These are phyloP conservation scores for Trachythela sp. DNA, from an alignment of 64 coral and sea anemone genomes.

Conservation along the genomic window DNA sequence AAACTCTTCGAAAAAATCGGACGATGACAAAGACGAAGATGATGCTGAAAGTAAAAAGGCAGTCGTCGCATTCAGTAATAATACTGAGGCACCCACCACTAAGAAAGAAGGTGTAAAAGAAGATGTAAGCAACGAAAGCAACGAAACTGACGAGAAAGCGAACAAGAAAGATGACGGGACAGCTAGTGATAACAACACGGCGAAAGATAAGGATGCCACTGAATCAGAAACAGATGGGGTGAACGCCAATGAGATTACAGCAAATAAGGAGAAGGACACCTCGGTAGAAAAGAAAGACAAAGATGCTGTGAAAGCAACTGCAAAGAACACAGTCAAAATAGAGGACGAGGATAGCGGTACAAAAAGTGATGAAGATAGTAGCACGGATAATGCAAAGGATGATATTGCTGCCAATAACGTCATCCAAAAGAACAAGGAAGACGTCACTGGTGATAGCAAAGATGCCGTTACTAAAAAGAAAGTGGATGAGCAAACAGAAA, in stretches of 20 bases:
- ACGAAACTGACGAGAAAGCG: not conserved
- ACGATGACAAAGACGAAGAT: not conserved
- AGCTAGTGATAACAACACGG: not conserved
- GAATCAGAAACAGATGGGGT: not conserved
- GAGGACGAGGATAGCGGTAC: not conserved
- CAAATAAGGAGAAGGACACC: not conserved
- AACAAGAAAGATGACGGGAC: not conserved
- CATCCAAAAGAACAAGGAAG: no score
- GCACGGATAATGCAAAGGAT: not conserved
- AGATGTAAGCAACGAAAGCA: not conserved
- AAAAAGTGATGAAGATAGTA: not conserved
- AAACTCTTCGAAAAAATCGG: not conserved
- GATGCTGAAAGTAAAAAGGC: not conserved
- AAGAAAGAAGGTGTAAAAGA: not conserved
- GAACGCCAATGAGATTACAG: not conserved
- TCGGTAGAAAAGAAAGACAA: not conserved
- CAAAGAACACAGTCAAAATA: not conserved
- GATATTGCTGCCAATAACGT: not conserved
- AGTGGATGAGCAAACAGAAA: not conserved
- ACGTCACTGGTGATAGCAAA: no score
- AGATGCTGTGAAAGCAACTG: not conserved
- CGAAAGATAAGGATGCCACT: not conserved
- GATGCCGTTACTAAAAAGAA: not conserved
- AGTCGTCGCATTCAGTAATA: not conserved
- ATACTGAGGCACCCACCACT: not conserved